Conservation (phyloP, 2,113 vertebrate species). For the Barnardius zonarius region DNA sequence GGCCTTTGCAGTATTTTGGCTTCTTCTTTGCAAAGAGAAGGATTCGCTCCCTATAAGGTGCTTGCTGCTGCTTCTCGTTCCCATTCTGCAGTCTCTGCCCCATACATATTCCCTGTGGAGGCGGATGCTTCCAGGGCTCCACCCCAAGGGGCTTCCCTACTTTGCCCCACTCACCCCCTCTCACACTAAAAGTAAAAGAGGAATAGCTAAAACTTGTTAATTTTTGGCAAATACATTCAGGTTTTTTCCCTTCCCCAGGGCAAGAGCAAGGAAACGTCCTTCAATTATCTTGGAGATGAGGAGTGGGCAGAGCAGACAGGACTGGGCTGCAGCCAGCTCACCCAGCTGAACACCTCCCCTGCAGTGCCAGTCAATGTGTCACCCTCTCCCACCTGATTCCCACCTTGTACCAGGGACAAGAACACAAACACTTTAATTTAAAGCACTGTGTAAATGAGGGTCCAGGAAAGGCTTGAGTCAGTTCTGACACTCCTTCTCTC, state of each 20-base stretch:
- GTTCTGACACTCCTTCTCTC: neutral
- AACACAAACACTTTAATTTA: neutral
- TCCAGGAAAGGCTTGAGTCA: neutral
- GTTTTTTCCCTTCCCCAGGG: neutral
- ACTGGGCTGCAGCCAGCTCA: neutral
- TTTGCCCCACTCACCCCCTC: neutral
- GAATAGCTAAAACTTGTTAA: neutral
- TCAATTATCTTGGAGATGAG: neutral
- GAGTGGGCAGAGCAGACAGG: neutral
- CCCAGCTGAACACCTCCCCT: neutral
- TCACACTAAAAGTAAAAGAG: neutral
- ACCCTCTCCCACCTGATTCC: neutral
- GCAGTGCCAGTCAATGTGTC: neutral
- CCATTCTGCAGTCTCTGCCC: neutral
- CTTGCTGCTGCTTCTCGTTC: neutral
- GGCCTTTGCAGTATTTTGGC: neutral
- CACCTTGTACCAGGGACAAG: neutral
- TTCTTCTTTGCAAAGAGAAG: neutral
- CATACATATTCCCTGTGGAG: fast-evolving
- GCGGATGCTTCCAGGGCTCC: neutral
- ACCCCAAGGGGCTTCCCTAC: neutral
- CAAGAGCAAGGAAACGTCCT: neutral
- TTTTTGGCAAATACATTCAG: neutral
- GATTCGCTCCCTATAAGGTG: fast-evolving
- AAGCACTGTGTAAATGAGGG: neutral